Evolutionary conservation across 2,888 invertebrate species (phyloP).

Genomic region (Lamellibrachia columna): DNA sequence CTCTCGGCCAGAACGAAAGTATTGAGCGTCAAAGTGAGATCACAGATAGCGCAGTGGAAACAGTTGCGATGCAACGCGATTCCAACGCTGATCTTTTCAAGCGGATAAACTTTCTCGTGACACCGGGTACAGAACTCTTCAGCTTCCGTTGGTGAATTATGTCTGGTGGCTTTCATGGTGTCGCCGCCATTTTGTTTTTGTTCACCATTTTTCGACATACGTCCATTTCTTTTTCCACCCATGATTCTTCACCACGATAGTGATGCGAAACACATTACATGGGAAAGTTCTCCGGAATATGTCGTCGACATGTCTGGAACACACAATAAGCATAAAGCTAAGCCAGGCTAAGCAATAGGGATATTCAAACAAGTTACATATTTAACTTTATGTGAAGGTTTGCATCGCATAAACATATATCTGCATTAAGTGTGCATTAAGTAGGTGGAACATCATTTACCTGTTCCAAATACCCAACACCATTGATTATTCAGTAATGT

Average conservation of each 20-base stretch:
- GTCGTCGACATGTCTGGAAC: not conserved
- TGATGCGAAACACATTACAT: not conserved
- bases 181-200: not conserved
- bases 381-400: too few species aligned
- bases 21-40: conserved; percentile 33
- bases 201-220: not conserved
- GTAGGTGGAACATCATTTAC: too few species aligned
- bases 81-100: conserved; percentile 37
- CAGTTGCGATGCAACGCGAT: conserved; percentile 39
- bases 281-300: not conserved
- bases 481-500: too few species aligned
- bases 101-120: conserved; percentile 33
- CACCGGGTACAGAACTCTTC: conserved; percentile 34
- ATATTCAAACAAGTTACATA: too few species aligned
- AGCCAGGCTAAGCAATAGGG: not conserved
- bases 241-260: not conserved
- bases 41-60: conserved; percentile 35
- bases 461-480: too few species aligned
- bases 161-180: not conserved
- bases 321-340: not conserved
- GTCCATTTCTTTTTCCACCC: not conserved
- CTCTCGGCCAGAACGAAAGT: conserved; percentile 31
- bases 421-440: too few species aligned
- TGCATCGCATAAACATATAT: too few species aligned
- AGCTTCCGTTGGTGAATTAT: conserved; percentile 11